These are phyloP conservation scores for Brachypteracias leptosomus DNA, from an alignment of 2,113 vertebrate genomes.

Conservation along the genomic window DNA sequence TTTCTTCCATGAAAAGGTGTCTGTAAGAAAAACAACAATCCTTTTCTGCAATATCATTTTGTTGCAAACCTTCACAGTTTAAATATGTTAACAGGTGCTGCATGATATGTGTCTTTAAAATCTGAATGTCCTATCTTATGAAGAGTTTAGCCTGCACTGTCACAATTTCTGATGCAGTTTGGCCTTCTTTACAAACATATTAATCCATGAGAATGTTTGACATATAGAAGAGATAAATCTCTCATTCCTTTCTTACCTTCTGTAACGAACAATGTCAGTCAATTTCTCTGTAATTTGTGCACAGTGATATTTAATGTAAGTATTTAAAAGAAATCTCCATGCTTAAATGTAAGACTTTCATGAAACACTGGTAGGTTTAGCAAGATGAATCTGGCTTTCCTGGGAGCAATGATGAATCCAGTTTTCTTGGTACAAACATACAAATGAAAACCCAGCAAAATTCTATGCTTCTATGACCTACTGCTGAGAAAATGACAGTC, in stretches of 20 bases:
- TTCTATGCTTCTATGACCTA: neutral
- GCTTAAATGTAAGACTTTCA: neutral
- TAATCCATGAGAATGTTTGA: neutral
- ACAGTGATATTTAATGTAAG: neutral
- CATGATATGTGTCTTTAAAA: neutral
- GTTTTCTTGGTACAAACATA: neutral
- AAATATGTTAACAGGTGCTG: fast-evolving
- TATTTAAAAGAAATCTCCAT: neutral
- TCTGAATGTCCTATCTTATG: neutral
- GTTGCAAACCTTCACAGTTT: neutral
- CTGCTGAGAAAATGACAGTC: neutral
- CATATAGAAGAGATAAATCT: neutral
- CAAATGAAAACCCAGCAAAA: neutral
- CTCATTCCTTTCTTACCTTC: neutral
- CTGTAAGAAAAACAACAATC: neutral
- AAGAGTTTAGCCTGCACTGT: neutral
- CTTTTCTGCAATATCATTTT: neutral
- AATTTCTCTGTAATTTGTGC: neutral
- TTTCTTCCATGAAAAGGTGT: neutral
- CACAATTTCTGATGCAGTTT: neutral
- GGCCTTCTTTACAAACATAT: neutral
- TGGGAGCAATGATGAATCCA: neutral
- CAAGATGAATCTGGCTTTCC: neutral
- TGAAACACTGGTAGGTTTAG: neutral
- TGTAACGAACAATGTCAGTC: neutral